Percentiles rank a stretch among this genome's conserved stretches.
Evolutionary conservation across 2,797 vertebrate genomes (phyloP).

Genomic region (Falco novaeseelandiae): DNA sequence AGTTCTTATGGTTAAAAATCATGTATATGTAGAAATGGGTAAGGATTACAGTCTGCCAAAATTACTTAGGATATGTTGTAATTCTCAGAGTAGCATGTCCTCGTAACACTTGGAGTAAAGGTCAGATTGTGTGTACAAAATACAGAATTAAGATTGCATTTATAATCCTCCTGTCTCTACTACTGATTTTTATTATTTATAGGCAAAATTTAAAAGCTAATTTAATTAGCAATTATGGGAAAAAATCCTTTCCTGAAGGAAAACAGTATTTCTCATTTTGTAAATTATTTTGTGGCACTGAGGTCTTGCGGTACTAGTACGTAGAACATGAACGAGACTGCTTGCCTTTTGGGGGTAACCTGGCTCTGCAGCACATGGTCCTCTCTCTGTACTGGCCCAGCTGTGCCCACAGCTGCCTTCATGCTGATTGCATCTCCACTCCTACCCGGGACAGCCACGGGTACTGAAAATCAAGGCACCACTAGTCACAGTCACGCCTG

Average conservation of each 20-base stretch:
- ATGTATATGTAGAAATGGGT: not conserved
- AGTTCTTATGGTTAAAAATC: not conserved
- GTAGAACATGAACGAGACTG: not conserved
- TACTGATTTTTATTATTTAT: not conserved
- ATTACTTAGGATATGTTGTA: not conserved
- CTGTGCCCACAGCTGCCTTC: not conserved
- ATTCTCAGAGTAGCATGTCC: not conserved
- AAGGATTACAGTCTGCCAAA: not conserved
- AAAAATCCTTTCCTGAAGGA: not conserved
- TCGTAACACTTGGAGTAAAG: not conserved
- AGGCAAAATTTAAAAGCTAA: not conserved
- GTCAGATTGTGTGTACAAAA: not conserved
- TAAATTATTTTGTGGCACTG: not conserved
- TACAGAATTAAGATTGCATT: not conserved
- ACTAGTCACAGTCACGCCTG: not conserved
- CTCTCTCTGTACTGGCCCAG: not conserved
- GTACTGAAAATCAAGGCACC: not conserved
- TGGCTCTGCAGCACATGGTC: not conserved
- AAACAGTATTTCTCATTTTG: not conserved
- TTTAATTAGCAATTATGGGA: not conserved
- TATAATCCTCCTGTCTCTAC: not conserved
- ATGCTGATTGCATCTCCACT: not conserved
- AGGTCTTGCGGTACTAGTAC: not conserved
- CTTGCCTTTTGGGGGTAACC: not conserved
- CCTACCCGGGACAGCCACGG: not conserved